phyloP scores from a whole-genome alignment of 2,888 invertebrate species.

The Thereva nobilitata region DNA sequence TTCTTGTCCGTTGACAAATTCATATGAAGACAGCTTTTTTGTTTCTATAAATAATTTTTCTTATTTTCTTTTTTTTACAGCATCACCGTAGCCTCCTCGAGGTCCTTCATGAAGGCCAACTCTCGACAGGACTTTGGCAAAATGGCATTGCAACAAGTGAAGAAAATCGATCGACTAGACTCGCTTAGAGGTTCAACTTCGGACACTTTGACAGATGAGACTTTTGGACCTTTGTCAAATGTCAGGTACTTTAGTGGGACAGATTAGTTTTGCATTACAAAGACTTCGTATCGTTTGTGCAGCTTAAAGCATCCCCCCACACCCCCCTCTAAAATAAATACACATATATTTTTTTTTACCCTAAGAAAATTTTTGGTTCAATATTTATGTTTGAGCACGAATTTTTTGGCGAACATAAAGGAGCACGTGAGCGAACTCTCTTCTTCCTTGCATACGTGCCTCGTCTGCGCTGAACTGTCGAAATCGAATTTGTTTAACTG shows the following conservation, averaged over 20 bases:
- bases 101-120: conserved; percentile 89
- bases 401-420: no score
- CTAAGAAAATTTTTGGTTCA: no score
- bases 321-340: background rate
- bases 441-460: background rate
- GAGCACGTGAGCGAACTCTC: background rate
- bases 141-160: conserved; percentile 66
- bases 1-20: no score
- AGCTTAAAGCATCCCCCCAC: background rate
- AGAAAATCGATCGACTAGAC: conserved; percentile 69
- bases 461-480: background rate
- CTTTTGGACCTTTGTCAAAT: conserved; percentile 89
- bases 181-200: conserved; percentile 75
- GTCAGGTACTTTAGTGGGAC: conserved; percentile 65
- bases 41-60: background rate
- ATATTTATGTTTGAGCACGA: no score
- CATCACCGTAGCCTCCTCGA: conserved; percentile 72
- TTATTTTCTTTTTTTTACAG: conserved; percentile 53
- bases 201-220: conserved; percentile 81
- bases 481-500: conserved; percentile 17
- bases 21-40: no score
- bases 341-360: no score
- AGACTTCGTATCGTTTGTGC: background rate
- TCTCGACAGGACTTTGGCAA: conserved; percentile 77
- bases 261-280: background rate